Percentiles rank a stretch among this genome's conserved stretches.
phyloP scores from a whole-genome alignment of 35 echinoderm and acorn worm genomes.

The Heliocidaris erythrogramma region DNA sequence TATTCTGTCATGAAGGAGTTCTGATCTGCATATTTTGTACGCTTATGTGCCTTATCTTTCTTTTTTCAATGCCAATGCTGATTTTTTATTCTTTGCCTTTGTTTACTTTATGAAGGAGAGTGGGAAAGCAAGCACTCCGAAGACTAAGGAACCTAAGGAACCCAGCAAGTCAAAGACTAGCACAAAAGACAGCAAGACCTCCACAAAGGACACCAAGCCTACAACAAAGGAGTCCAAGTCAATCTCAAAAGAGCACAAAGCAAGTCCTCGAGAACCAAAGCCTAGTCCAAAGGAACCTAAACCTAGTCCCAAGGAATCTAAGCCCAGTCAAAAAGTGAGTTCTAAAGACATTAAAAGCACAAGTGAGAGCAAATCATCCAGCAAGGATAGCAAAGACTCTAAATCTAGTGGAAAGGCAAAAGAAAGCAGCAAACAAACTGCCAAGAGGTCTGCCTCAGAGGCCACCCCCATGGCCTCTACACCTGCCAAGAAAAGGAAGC shows the following conservation, averaged over 20 bases:
- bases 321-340: constrained; percentile 46
- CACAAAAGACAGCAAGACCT: constrained; percentile 49
- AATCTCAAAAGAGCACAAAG: constrained; percentile 43
- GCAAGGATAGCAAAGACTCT: constrained; percentile 54
- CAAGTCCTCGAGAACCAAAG: constrained; percentile 55
- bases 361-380: constrained; percentile 41
- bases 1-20: too few species aligned
- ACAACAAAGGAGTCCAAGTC: constrained; percentile 53
- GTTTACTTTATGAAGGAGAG: constrained; percentile 14
- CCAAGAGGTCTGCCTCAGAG: constrained; percentile 23
- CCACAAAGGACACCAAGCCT: constrained; percentile 64
- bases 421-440: constrained; percentile 39
- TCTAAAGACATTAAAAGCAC: constrained; percentile 52
- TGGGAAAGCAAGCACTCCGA: constrained; percentile 15
- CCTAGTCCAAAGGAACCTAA: constrained; percentile 58
- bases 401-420: constrained; percentile 58
- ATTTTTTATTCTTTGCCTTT: not conserved
- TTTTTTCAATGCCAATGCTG: too few species aligned
- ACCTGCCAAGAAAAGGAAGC: constrained; percentile 77
- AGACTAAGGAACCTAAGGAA: constrained; percentile 38
- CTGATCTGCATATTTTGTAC: too few species aligned
- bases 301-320: constrained; percentile 53
- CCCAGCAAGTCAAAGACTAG: not conserved
- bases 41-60: too few species aligned
- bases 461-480: constrained; percentile 37